A percentile compares a stretch with the other conserved stretches of the same genome.
Evolutionary conservation across 2,797 vertebrate species (phyloP).

Genomic region (Gymnoscopelus braueri): DNA sequence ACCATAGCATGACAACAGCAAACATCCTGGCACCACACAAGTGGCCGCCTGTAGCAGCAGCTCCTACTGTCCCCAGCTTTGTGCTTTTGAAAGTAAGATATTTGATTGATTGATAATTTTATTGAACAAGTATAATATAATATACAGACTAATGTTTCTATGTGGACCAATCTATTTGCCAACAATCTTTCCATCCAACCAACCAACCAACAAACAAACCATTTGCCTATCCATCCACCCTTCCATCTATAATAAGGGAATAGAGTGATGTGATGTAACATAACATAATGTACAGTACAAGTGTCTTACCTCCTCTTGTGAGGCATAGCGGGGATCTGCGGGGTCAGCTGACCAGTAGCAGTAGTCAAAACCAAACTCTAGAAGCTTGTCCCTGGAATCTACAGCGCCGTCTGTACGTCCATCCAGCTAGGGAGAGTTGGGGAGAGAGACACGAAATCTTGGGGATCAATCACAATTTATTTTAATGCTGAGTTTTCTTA

Average conservation of each 20-base stretch:
- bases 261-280: background rate
- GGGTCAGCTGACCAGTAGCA: constrained; percentile 97
- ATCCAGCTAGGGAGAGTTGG: constrained; percentile 81
- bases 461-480: background rate
- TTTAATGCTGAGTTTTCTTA: background rate
- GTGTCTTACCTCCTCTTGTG: constrained; percentile 93
- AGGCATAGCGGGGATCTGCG: constrained; percentile 88
- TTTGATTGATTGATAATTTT: too few species aligned
- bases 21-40: background rate
- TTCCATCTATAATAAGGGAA: background rate
- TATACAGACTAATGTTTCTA: too few species aligned
- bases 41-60: background rate
- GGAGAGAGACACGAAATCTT: constrained; percentile 16
- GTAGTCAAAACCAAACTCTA: constrained; percentile 96
- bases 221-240: background rate
- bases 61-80: too few species aligned
- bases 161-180: too few species aligned
- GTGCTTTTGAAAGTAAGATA: too few species aligned
- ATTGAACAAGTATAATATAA: too few species aligned
- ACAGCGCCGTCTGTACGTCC: constrained; percentile 81
- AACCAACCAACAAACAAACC: too few species aligned
- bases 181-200: too few species aligned
- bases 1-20: constrained; percentile 1
- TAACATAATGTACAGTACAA: background rate
- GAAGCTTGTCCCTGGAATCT: constrained; percentile 88